These are phyloP conservation scores for Xestia xanthographa DNA, from an alignment of 2,888 invertebrate genomes.

Conservation along the genomic window DNA sequence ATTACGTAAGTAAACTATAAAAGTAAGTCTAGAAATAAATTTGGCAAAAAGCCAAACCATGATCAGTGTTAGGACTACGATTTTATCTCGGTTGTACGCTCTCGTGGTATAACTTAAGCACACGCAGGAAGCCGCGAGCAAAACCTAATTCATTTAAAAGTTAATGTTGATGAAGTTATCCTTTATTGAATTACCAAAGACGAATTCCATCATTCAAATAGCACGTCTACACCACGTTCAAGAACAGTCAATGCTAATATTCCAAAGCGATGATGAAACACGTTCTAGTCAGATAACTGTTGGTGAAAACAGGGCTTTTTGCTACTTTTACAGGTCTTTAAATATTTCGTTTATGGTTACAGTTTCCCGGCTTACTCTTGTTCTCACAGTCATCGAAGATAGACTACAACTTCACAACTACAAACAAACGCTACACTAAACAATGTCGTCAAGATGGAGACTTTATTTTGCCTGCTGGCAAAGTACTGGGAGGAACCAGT, in stretches of 20 bases:
- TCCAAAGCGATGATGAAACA: no score
- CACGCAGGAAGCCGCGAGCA: background rate
- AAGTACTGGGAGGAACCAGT: conserved; percentile 41
- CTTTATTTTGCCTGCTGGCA: conserved; percentile 21
- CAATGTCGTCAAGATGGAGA: conserved; percentile 8
- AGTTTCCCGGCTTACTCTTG: conserved; percentile 4
- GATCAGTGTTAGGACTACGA: background rate
- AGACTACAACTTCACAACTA: conserved; percentile 24
- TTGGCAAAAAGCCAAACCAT: background rate
- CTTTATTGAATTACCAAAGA: no score
- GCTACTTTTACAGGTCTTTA: background rate
- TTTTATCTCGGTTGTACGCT: background rate
- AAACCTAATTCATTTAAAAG: background rate
- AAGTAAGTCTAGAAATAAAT: background rate
- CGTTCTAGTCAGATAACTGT: no score
- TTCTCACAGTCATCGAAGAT: background rate
- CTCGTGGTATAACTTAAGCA: background rate
- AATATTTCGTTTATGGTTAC: background rate
- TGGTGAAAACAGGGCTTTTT: background rate
- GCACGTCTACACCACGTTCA: no score
- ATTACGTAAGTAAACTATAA: conserved; percentile 5
- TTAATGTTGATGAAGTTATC: no score
- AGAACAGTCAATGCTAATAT: no score
- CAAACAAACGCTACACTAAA: background rate
- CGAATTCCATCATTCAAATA: no score